A percentile compares a stretch with the other conserved stretches of the same genome.
These are phyloP conservation scores for Torymus auratus DNA, from an alignment of 2,888 invertebrate species.

Conservation along the genomic window DNA sequence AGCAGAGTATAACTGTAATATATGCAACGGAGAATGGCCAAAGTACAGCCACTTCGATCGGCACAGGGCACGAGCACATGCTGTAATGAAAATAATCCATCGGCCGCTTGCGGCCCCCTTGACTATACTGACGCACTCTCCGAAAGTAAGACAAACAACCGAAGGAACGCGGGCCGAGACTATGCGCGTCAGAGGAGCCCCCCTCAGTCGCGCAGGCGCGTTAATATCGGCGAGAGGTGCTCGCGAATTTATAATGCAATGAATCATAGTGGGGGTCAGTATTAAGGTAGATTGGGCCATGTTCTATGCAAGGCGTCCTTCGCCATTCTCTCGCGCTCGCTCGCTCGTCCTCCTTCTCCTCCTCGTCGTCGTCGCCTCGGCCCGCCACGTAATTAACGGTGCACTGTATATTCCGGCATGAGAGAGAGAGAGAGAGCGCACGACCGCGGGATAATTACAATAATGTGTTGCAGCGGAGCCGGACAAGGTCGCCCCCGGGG, in stretches of 20 bases:
- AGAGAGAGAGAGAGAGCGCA: no score
- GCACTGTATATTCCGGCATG: slow-evolving; percentile 71
- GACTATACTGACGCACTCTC: not conserved
- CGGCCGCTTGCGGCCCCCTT: not conserved
- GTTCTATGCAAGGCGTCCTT: slow-evolving; percentile 65
- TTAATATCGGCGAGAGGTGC: slow-evolving; percentile 38
- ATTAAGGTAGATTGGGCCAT: slow-evolving; percentile 73
- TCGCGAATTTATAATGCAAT: slow-evolving; percentile 70
- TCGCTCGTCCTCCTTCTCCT: slow-evolving; percentile 34
- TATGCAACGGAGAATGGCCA: no score
- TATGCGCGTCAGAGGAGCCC: not conserved
- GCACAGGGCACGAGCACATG: not conserved
- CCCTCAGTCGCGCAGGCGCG: not conserved
- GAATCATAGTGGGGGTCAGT: slow-evolving; percentile 69
- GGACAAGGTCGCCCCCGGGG: slow-evolving; percentile 75
- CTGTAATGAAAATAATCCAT: slow-evolving; percentile 13
- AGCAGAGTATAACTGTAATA: no score
- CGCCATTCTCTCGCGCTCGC: slow-evolving; percentile 58
- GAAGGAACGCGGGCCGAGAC: slow-evolving; percentile 6
- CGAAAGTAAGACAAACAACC: slow-evolving; percentile 46
- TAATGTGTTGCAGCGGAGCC: slow-evolving; percentile 76
- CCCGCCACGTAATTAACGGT: slow-evolving; percentile 62
- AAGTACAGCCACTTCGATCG: no score
- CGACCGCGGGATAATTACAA: slow-evolving; percentile 73
- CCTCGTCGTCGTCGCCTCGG: slow-evolving; percentile 46